Evolutionary conservation across 2,797 vertebrate genomes (phyloP).

Genomic region (Scolopax rusticola): DNA sequence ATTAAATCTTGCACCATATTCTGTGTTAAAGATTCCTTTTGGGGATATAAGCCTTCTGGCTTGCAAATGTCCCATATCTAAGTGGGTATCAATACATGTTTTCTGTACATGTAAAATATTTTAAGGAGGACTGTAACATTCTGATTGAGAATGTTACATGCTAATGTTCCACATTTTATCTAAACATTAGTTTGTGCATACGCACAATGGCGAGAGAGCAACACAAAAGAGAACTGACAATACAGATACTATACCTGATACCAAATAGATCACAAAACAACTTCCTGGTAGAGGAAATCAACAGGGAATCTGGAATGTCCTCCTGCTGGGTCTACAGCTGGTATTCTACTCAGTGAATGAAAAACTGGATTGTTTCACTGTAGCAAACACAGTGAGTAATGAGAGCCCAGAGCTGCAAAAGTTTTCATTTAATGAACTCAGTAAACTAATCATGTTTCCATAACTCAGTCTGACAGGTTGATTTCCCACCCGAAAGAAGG

Average conservation of each 20-base stretch:
- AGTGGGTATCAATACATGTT: neutral
- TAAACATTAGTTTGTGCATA: neutral
- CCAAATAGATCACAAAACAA: constrained; percentile 81
- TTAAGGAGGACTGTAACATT: neutral
- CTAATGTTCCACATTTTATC: neutral
- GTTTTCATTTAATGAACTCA: constrained; percentile 79
- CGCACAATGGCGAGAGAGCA: neutral
- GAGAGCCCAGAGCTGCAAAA: constrained; percentile 60
- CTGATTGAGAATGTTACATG: neutral
- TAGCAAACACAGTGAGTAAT: constrained; percentile 63
- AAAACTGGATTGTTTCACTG: constrained; percentile 75
- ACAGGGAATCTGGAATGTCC: constrained; percentile 88
- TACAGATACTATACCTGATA: constrained; percentile 61
- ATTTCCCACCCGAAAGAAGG: constrained; percentile 75
- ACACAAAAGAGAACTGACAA: neutral
- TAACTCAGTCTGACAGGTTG: constrained; percentile 75
- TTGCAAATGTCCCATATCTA: neutral
- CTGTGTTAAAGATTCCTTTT: neutral
- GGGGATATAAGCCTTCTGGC: neutral
- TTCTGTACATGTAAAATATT: neutral
- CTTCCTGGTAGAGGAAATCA: constrained; percentile 85
- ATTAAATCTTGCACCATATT: neutral
- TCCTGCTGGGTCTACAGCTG: constrained; percentile 90
- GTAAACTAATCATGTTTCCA: constrained; percentile 80
- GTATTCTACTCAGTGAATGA: constrained; percentile 85